These are phyloP conservation scores for Ephydatia muelleri DNA, from an alignment of 37 sponge, comb jelly and placozoan genomes.

Conservation along the genomic window DNA sequence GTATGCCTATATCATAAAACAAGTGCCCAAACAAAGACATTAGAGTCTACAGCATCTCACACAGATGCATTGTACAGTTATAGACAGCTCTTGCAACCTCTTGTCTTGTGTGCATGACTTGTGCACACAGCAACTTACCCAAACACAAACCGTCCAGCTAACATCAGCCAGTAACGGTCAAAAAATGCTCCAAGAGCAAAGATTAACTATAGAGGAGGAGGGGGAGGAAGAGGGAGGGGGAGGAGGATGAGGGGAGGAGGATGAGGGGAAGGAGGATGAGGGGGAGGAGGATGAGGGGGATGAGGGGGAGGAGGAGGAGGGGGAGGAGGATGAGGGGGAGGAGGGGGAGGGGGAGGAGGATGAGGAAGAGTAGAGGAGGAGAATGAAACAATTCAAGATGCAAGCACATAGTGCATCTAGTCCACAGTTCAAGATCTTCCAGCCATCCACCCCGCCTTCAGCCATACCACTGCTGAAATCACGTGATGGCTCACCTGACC, in stretches of 20 bases:
- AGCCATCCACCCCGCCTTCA: neutral
- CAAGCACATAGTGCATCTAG: neutral
- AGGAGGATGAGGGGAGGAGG: neutral
- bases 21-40: no score
- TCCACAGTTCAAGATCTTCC: neutral
- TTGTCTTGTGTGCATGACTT: neutral
- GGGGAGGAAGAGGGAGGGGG: neutral
- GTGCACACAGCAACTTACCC: slow-evolving; percentile 60
- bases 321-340: neutral
- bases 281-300: neutral
- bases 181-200: slow-evolving; percentile 92
- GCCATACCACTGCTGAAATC: neutral
- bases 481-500: slow-evolving; percentile 64
- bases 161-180: slow-evolving; percentile 73
- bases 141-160: slow-evolving; percentile 94
- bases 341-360: neutral
- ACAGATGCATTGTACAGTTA: neutral
- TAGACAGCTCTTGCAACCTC: no score
- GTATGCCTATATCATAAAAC: no score
- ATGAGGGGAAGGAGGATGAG: neutral
- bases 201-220: slow-evolving; percentile 42
- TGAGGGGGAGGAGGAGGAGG: neutral
- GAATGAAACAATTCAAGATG: no score
- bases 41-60: neutral
- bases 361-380: slow-evolving; percentile 6